These are phyloP conservation scores for Saccostrea glomerata DNA, from an alignment of 1,140 invertebrate species.

Conservation along the genomic window DNA sequence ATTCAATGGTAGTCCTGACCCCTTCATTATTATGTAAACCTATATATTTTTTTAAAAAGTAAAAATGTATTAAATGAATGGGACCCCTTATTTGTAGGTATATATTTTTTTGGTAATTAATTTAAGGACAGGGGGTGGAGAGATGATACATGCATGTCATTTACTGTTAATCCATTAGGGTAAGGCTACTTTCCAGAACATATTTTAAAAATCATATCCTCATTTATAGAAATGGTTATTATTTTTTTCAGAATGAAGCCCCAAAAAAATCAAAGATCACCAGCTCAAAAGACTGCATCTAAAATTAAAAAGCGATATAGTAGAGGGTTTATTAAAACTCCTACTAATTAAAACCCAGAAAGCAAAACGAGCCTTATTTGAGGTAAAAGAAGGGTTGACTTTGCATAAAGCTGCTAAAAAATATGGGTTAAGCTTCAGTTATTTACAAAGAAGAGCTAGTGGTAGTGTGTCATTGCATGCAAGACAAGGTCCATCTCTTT, in stretches of 20 bases:
- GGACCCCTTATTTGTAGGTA: too few species aligned
- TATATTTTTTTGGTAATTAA: too few species aligned
- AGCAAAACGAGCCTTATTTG: slow-evolving; percentile 25
- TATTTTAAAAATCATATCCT: too few species aligned
- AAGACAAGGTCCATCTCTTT: slow-evolving; percentile 34
- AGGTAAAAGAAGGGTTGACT: not conserved
- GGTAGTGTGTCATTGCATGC: slow-evolving; percentile 4
- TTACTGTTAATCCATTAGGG: too few species aligned
- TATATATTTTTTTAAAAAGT: too few species aligned
- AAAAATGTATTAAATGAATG: too few species aligned
- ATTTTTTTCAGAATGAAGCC: not conserved
- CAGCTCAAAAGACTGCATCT: not conserved
- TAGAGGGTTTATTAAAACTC: not conserved
- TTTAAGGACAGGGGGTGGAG: too few species aligned
- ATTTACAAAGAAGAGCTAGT: slow-evolving; percentile 28
- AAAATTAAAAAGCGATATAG: slow-evolving; percentile 9
- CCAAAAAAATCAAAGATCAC: not conserved
- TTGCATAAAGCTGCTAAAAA: slow-evolving; percentile 19
- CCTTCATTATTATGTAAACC: too few species aligned
- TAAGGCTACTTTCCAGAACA: too few species aligned
- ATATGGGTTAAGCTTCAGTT: not conserved
- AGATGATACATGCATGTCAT: too few species aligned
- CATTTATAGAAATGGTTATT: not conserved
- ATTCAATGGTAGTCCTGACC: too few species aligned
- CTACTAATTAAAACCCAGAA: not conserved